These are phyloP conservation scores for Nylanderia fulva DNA, from an alignment of 1,140 invertebrate genomes.

Conservation along the genomic window DNA sequence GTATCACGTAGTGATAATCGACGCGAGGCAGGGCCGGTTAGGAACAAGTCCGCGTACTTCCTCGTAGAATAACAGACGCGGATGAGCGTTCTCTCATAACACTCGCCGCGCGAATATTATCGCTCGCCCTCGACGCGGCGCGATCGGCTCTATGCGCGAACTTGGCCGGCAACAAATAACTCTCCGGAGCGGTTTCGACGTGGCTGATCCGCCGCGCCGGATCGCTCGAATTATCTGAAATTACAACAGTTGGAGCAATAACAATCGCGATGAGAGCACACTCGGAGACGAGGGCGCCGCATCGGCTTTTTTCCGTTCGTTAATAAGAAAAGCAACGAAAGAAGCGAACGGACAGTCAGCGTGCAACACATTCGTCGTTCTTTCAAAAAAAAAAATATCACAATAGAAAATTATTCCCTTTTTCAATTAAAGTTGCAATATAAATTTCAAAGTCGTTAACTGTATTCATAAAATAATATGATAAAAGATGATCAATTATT, in stretches of 20 bases:
- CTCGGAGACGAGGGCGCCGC: slow-evolving; percentile 42
- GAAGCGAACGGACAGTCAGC: not conserved
- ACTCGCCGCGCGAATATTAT: slow-evolving; percentile 62
- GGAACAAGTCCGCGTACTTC: slow-evolving; percentile 59
- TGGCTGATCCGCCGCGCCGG: slow-evolving; percentile 34
- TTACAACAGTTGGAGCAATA: slow-evolving; percentile 61
- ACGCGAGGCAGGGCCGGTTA: slow-evolving; percentile 22
- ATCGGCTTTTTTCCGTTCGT: slow-evolving; percentile 30
- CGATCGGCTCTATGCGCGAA: slow-evolving; percentile 41
- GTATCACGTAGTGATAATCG: slow-evolving; percentile 59
- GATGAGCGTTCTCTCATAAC: slow-evolving; percentile 63
- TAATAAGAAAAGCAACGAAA: slow-evolving; percentile 21
- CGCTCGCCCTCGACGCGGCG: slow-evolving; percentile 54
- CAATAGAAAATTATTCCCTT: too few species aligned
- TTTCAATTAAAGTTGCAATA: too few species aligned
- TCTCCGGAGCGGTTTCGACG: slow-evolving; percentile 41
- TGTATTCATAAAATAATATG: not conserved
- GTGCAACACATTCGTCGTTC: slow-evolving; percentile 7
- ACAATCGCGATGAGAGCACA: slow-evolving; percentile 49
- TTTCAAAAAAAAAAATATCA: too few species aligned
- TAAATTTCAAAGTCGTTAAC: too few species aligned
- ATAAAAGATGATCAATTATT: not conserved
- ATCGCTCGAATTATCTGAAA: slow-evolving; percentile 60
- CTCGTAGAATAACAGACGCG: slow-evolving; percentile 59
- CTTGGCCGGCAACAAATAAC: slow-evolving; percentile 58